Evolutionary conservation across 2,113 vertebrate species (phyloP).

Genomic region (Anhinga anhinga): DNA sequence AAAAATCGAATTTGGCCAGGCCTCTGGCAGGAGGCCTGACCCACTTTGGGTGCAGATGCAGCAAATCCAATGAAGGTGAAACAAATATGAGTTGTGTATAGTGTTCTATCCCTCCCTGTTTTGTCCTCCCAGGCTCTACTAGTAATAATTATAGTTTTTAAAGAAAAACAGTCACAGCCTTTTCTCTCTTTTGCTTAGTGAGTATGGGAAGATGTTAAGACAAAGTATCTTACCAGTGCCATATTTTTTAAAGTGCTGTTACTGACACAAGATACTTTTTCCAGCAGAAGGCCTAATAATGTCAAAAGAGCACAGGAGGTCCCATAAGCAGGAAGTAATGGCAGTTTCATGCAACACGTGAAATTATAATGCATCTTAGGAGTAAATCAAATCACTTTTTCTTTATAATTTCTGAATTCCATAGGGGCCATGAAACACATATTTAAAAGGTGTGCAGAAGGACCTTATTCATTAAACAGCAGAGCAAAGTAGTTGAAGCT

Average conservation of each 20-base stretch:
- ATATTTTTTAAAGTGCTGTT: neutral
- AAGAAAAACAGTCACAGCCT: neutral
- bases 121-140: neutral
- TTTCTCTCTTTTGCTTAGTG: neutral
- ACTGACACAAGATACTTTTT: neutral
- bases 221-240: neutral
- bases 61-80: neutral
- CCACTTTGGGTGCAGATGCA: neutral
- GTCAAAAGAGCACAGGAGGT: neutral
- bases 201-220: neutral
- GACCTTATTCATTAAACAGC: slow-evolving; percentile 70
- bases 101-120: neutral
- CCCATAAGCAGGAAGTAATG: slow-evolving; percentile 9
- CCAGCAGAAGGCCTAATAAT: neutral
- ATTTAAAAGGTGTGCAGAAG: slow-evolving; percentile 72
- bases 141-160: neutral
- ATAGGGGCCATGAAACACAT: slow-evolving; percentile 42
- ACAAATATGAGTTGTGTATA: neutral
- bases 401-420: slow-evolving; percentile 66
- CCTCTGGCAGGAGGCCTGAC: neutral
- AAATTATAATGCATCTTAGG: slow-evolving; percentile 54
- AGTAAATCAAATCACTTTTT: slow-evolving; percentile 68
- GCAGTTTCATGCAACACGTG: neutral
- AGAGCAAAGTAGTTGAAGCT: slow-evolving; percentile 68
- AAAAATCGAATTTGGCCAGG: neutral